Evolutionary conservation across 1,140 invertebrate genomes (phyloP), one percentile per base, ranked within the genome.

Genomic region (Riptortus pedestris): DNA sequence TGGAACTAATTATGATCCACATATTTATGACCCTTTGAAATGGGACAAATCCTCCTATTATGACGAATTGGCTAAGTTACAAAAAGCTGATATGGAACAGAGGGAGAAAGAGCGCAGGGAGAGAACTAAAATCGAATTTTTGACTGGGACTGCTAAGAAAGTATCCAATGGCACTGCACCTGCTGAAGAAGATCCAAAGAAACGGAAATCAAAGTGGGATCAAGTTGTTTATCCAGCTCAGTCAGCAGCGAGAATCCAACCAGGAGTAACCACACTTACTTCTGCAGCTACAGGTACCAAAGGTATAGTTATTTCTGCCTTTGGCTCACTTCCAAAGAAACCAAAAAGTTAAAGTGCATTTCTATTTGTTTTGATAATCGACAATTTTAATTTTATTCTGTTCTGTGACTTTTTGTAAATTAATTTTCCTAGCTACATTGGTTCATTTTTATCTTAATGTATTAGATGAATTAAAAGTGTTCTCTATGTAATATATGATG

Each of bases 41-140:
- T 97, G 91, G 91, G 85, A 84, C 9, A 88, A 90, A 72, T 90
- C 95, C 70, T 96, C 93, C 0, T 96, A 84, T 73, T 96, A 93
- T 76, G 93, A 97, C 75, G 90, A 94, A 72, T 76, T 97, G 47
- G 88, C 90, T 0, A 86, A 86, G 71, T 83, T 86, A 4, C 94
- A 96, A 71, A 95, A 92, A 76, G 75, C 82, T 9, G 92, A 96
- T 76, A 96, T 96, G 91, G 91, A 96, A 38, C 87, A 86, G 72
- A 75, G 91, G 57, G 91, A 95, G 69, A 94, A 93, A 70, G 91
- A 93, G 70, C 82, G 85, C 64, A 94, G 92, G 74, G 91, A 93
- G 47, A 85, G 86, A 73, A 83, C 89, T 14, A 95, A 95, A 43
- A 60, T 92, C 59, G 91, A 95, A 73, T 89, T 93, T 73, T 85